Base-by-base conservation (phyloP, 2,888 invertebrate species). In the Oligia latruncula region DNA sequence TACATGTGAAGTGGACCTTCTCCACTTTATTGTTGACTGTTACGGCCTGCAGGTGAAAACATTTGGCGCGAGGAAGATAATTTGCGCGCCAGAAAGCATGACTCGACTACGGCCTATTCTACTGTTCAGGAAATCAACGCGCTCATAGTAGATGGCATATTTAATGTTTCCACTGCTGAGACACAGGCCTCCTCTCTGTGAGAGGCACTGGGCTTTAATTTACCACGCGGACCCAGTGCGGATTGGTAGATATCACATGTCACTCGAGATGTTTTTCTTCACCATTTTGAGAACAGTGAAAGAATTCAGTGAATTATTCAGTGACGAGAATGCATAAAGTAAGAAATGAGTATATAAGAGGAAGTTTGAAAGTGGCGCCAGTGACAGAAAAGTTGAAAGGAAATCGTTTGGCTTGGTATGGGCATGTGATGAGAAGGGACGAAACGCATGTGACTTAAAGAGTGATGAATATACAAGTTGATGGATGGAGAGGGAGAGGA, bases 81-180 rank as follows among this genome's bases (percentile, higher is more conserved):
- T 82, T 66, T n/a, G 64, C 74, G 76, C 60, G 84, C 86, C 84
- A 85, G 35, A 82, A 85, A 60, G 52, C 46, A 71, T 71, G 49
- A 29, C 66, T 77, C 65, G 17, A 74, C 49, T 74, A 46, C 58
- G 20, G 20, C 43, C 55, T 55, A 60, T 65, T 77, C 71, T 52
- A 72, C 62, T 75, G 74, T 71, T 67, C 49, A 72, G 74, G 73
- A 55, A 46, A 62, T 64, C n/a, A 40, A 20, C 52, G 52, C n/a
- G 29, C 15, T 23, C n/a, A 46, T 15, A 62, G 15, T 52, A 66
- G 35, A 58, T 40, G 20, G 20, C 62, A 68, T 40, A 58, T 58
- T 58, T 0, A 58, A 58, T 58, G 9, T 23, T 58, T 23, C 58
- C 3, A 20, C 55, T 58, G 9, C 20, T 20, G 55, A 20, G 20